Evolutionary conservation across 64 coral and sea anemone species (phyloP).

Genomic region (Dendronephthya gigantea): DNA sequence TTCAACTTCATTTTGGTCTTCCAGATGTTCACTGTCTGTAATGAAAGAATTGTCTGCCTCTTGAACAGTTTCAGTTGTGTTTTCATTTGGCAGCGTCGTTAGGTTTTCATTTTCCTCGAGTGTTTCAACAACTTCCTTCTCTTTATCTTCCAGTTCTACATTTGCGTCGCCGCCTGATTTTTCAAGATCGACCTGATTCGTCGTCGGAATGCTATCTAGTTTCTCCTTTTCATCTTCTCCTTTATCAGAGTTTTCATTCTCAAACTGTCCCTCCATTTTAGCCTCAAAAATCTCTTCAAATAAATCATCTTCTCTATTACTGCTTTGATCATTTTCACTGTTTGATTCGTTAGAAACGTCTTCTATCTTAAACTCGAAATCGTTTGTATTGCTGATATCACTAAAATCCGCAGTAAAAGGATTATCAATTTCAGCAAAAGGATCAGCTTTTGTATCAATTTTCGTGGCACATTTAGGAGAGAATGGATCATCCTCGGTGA

Average conservation of each 20-base stretch:
- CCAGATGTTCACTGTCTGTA: not conserved
- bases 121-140: not conserved
- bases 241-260: not conserved
- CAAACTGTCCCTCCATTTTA: not conserved
- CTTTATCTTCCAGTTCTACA: not conserved
- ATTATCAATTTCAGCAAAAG: not conserved
- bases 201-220: not conserved
- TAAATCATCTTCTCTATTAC: not conserved
- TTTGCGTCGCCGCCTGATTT: not conserved
- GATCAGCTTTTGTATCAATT: not conserved
- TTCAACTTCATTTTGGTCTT: not conserved
- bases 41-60: not conserved
- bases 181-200: not conserved
- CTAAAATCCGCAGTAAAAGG: not conserved
- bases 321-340: not conserved
- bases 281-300: conserved; percentile 3
- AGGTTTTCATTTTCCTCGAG: not conserved
- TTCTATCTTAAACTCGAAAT: not conserved
- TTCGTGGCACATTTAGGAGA: not conserved
- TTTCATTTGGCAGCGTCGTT: not conserved
- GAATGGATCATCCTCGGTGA: not conserved
- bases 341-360: not conserved
- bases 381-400: not conserved
- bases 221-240: not conserved
- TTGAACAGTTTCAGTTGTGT: not conserved